Evolutionary conservation across 2,888 invertebrate species (phyloP).

Genomic region (Bombyx huttoni): DNA sequence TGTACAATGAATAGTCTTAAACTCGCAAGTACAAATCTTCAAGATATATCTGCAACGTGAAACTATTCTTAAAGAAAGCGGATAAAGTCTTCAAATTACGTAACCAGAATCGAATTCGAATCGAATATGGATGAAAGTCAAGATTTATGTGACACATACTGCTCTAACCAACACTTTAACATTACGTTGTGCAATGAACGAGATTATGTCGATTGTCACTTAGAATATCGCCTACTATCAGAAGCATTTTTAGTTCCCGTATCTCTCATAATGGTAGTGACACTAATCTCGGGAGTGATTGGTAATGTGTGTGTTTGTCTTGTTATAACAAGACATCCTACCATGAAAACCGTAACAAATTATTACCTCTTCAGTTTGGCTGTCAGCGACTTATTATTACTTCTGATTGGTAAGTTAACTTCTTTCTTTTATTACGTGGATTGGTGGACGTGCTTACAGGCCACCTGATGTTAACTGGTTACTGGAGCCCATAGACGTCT

Average conservation of each 20-base stretch:
- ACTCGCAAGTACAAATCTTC: too few species aligned
- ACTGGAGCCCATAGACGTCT: too few species aligned
- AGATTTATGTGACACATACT: neutral
- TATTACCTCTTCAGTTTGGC: constrained; percentile 92
- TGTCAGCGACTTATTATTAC: constrained; percentile 85
- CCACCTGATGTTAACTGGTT: too few species aligned
- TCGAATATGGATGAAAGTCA: neutral
- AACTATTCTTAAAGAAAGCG: too few species aligned
- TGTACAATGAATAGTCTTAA: too few species aligned
- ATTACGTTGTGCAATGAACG: neutral
- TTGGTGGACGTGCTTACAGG: too few species aligned
- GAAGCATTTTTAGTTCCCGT: constrained; percentile 49
- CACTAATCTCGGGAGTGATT: constrained; percentile 86
- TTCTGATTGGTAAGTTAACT: constrained; percentile 86
- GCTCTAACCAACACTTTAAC: neutral
- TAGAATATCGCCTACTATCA: neutral
- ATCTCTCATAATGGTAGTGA: constrained; percentile 79
- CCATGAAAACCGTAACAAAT: constrained; percentile 92
- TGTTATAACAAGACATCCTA: constrained; percentile 83
- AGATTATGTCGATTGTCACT: constrained; percentile 1
- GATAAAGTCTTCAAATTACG: too few species aligned
- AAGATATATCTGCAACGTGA: too few species aligned
- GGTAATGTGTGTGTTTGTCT: constrained; percentile 89
- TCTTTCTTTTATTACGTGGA: too few species aligned
- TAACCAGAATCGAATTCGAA: too few species aligned